Percentiles rank a stretch among this genome's conserved stretches.
Evolutionary conservation across 2,797 vertebrate species (phyloP).

Genomic region (Cyprinodon diabolis): DNA sequence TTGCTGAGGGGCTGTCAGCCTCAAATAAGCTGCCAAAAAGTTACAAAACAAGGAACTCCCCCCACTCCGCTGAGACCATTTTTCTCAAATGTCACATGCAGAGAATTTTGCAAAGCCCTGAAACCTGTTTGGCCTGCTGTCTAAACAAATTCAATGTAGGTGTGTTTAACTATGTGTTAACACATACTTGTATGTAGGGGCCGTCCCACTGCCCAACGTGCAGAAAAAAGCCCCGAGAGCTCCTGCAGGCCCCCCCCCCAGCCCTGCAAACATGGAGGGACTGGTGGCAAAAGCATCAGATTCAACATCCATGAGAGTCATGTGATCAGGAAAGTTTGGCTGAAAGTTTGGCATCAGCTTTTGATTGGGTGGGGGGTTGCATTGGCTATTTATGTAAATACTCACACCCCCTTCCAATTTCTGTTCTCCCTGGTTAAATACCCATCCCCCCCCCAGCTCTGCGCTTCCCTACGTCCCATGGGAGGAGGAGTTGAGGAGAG

Average conservation of each 20-base stretch:
- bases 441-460: slow-evolving; percentile 70
- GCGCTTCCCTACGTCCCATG: slow-evolving; percentile 53
- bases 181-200: slow-evolving; percentile 7
- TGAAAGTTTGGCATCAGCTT: not conserved
- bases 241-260: slow-evolving; percentile 38
- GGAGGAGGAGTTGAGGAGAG: slow-evolving; percentile 72
- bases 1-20: not conserved
- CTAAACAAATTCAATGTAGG: slow-evolving; percentile 39
- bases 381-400: slow-evolving; percentile 68
- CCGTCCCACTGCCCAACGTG: slow-evolving; percentile 19
- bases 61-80: not conserved
- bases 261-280: slow-evolving; percentile 56
- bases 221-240: slow-evolving; percentile 29
- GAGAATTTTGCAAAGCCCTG: slow-evolving; percentile 28
- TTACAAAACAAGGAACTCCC: slow-evolving; percentile 15
- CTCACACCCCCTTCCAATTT: slow-evolving; percentile 66
- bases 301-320: slow-evolving; percentile 53
- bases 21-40: slow-evolving; percentile 9
- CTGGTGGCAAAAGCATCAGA: slow-evolving; percentile 45
- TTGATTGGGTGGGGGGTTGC: not conserved
- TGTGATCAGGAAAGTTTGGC: slow-evolving; percentile 59
- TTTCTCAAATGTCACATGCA: slow-evolving; percentile 17
- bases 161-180: slow-evolving; percentile 12
- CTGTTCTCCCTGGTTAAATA: slow-evolving; percentile 76
- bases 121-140: slow-evolving; percentile 59